Conservation (phyloP, 2,888 invertebrate genomes). For the Andrena minutula region DNA sequence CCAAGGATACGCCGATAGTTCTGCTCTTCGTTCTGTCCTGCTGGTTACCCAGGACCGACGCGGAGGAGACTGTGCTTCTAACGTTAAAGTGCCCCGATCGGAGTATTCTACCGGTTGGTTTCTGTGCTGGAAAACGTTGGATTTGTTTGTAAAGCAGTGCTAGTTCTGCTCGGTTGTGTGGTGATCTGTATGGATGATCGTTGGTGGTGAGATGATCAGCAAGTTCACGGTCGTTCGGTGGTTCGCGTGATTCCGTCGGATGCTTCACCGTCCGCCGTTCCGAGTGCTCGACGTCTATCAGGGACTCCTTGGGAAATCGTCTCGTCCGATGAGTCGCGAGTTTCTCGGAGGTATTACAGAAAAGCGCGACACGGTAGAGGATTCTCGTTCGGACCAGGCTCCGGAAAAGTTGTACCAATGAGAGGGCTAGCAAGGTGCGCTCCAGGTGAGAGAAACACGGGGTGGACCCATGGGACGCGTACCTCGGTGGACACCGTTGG, state of each 20-base stretch:
- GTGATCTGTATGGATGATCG: background rate
- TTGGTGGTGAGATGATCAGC: conserved; percentile 38
- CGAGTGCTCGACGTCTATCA: conserved; percentile 3
- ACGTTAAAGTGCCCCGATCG: background rate
- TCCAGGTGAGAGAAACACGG: conserved; percentile 67
- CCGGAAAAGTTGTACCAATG: conserved; percentile 61
- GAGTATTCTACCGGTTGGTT: background rate
- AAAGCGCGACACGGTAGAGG: background rate
- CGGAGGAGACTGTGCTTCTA: conserved; percentile 3
- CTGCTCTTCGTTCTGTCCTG: conserved; percentile 17
- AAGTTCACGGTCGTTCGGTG: conserved; percentile 46
- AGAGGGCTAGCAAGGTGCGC: conserved; percentile 56
- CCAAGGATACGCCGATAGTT: conserved; percentile 19
- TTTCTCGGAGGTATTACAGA: background rate
- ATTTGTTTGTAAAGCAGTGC: background rate
- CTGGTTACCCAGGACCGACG: background rate
- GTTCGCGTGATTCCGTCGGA: conserved; percentile 69
- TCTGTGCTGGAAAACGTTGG: conserved; percentile 1
- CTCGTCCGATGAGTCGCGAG: conserved; percentile 19
- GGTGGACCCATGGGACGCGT: conserved; percentile 71
- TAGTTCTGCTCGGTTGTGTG: background rate
- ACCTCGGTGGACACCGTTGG: conserved; percentile 52
- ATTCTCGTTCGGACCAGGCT: conserved; percentile 25
- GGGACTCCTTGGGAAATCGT: background rate
- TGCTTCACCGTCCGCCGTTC: conserved; percentile 22